Evolutionary conservation across 2,888 invertebrate genomes (phyloP), one percentile per base, ranked within the genome.

Genomic region (Pegoplata infirma): DNA sequence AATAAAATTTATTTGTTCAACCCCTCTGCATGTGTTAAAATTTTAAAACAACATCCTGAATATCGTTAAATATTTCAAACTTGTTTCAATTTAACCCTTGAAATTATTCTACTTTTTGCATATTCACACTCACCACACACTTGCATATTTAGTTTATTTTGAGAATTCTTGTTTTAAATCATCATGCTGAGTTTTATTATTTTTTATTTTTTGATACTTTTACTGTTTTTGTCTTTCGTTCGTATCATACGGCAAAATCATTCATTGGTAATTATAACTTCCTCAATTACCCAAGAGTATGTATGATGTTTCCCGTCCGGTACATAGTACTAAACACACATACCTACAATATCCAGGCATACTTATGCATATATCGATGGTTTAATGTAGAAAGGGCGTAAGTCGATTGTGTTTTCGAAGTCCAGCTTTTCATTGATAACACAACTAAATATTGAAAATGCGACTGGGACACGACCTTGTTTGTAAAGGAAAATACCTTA

Each of bases 241-340:
- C 69, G 55, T 75, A 71, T 69, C 71, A 74, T 75, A 61, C 55
- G 71, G 49, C 66, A 71, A 79, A 79, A 71, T 75, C 79, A 81
- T 80, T 58, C 55, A 76, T 76, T 81, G 79, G 82, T 83, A 84
- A 84, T 84, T 88, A 88, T 88, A 86, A 86, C 88, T 88, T 88
- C 88, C 88, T 88, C 88, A 88, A 88, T 88, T 88, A 88, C 85
- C 83, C 85, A 82, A 80, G 81, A 83, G 61, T 59, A 44, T 76
- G n/a, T n/a, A n/a, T n/a, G n/a, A n/a, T n/a, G 23, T 51, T 69
- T 63, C 23, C 68, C 63, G 69, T 69, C 55, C 75, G 36, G 14
- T 40, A 40, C n/a, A 40, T 40, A n/a, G 36, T 40, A 40, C 36
- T 40, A 7, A 14, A 56, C 56, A 56, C 55, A 23, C 55, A 23